These are phyloP conservation scores for Patiria pectinifera DNA, from an alignment of 53 echinoderm and acorn worm species.

Conservation along the genomic window DNA sequence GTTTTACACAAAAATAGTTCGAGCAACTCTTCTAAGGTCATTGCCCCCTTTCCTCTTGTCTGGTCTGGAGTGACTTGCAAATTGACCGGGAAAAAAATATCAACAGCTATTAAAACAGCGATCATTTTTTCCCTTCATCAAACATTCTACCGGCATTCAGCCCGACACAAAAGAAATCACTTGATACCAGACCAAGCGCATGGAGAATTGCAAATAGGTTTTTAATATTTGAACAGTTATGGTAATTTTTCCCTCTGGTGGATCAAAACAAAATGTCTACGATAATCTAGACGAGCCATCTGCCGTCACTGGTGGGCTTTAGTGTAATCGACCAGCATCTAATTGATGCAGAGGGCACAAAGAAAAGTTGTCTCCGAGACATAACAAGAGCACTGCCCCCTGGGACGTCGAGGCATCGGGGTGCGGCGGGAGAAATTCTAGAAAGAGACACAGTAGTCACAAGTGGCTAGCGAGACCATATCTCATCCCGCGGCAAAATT, in stretches of 20 bases:
- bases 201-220: background rate
- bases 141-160: background rate
- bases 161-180: background rate
- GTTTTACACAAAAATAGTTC: background rate
- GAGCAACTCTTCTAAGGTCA: background rate
- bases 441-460: conserved; percentile 46
- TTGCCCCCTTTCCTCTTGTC: background rate
- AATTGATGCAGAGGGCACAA: background rate
- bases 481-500: conserved; percentile 39
- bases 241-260: background rate
- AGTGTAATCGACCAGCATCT: background rate
- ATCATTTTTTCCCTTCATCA: background rate
- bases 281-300: conserved; percentile 6
- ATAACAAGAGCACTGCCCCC: background rate
- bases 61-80: background rate
- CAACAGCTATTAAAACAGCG: background rate
- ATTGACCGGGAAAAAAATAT: background rate
- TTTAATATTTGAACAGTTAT: background rate
- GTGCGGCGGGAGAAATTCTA: conserved; percentile 28
- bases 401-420: background rate
- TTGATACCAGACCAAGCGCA: background rate
- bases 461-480: conserved; percentile 30
- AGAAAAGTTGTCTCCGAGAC: background rate
- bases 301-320: background rate
- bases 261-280: background rate